These are phyloP conservation scores for Sebastolobus altivelis DNA, from an alignment of 2,797 vertebrate species.

Conservation along the genomic window DNA sequence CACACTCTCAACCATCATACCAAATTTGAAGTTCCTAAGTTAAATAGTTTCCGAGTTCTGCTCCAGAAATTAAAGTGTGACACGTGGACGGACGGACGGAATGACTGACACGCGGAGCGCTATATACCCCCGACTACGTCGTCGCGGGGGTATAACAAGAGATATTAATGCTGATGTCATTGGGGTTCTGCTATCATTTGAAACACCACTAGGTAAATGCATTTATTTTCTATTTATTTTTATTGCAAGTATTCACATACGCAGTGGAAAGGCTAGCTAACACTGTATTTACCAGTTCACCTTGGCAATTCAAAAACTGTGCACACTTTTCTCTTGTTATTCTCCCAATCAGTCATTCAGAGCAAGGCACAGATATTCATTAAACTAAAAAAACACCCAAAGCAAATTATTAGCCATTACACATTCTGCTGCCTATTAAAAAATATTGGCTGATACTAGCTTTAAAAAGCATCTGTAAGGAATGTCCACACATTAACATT, in stretches of 20 bases:
- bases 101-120: too few species aligned
- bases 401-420: conserved; percentile 29
- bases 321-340: not conserved
- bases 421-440: conserved; percentile 34
- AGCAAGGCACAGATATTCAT: conserved; percentile 67
- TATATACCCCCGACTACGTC: too few species aligned
- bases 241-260: conserved; percentile 42
- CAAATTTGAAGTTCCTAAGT: too few species aligned
- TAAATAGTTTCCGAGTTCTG: too few species aligned
- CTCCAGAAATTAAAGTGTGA: too few species aligned
- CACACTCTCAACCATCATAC: too few species aligned
- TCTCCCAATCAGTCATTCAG: conserved; percentile 33
- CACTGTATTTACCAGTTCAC: conserved; percentile 2
- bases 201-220: conserved; percentile 6
- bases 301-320: conserved; percentile 22
- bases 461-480: conserved; percentile 35
- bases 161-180: conserved; percentile 10
- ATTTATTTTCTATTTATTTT: conserved; percentile 2
- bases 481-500: conserved; percentile 12
- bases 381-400: conserved; percentile 12
- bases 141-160: not conserved
- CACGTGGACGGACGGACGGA: too few species aligned
- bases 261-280: conserved; percentile 36
- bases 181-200: not conserved
- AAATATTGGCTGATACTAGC: conserved; percentile 1